Evolutionary conservation across 2,888 invertebrate species (phyloP), one percentile per base, ranked within the genome.

Genomic region (Adineta ricciae): DNA sequence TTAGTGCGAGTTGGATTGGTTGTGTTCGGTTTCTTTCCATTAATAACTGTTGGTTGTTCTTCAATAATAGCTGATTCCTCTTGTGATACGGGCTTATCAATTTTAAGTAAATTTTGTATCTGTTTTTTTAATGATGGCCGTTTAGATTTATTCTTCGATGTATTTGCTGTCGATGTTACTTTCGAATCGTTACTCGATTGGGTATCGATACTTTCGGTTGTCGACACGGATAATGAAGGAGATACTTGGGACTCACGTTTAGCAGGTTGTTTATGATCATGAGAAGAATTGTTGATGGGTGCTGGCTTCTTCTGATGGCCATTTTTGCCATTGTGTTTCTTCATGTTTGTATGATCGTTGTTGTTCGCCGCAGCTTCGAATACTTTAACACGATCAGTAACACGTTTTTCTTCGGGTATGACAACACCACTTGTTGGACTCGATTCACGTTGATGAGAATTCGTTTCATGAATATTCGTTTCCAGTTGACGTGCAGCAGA

Each of bases 21-120:
- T 78, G 78, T 41, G 41, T 78, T 78, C 0, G 41, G 11, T 78
- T 38, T 78, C n/a, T 78, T 78, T 41, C 24, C 41, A 24, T 78
- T 78, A 16, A 14, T 41, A n/a, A 14, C 16, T 9, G 78, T 3
- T 41, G 36, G 5, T n/a, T 38, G 78, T 41, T 78, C 78, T 41
- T 78, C 78, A n/a, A 9, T 21, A 41, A 41, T 78, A 36, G 14
- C 8, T 38, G 78, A 24, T 19, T 41, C 78, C 11, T 78, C 78
- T 21, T 41, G 78, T 78, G n/a, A 4, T 41, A 41, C 1, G 24
- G 78, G 24, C n/a, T 78, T 78, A 78, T 78, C 78, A 2, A 78
- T 78, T 78, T 78, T 78, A n/a, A 78, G 78, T 78, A 78, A 41
- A 41, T 78, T 38, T 78, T 78, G 78, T 78, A 78, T 78, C 41